Percentiles rank a stretch among this genome's conserved stretches.
Conservation (phyloP, 1,140 invertebrate species). For the Oncopeltus fasciatus region DNA sequence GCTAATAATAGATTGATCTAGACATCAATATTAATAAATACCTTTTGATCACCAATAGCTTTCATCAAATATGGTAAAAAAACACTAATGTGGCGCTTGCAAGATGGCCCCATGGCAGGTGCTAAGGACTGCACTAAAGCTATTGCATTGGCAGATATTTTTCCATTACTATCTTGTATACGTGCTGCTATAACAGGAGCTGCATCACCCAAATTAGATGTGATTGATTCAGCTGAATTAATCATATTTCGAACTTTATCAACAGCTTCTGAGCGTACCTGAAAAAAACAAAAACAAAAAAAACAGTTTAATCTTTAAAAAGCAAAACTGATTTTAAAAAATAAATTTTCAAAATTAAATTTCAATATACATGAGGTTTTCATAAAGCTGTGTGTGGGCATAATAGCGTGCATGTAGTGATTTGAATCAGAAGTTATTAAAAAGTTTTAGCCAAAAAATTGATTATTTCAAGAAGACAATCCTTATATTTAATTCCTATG, state of each 20-base stretch:
- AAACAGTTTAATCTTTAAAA: background rate
- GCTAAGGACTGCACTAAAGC: conserved; percentile 66
- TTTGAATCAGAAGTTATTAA: too few relatives aligned
- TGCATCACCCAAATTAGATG: conserved; percentile 65
- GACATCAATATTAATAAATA: conserved; percentile 27
- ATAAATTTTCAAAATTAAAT: too few relatives aligned
- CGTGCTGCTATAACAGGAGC: conserved; percentile 58
- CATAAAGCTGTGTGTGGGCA: too few relatives aligned
- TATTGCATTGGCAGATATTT: conserved; percentile 68
- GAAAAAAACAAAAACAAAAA: conserved; percentile 18
- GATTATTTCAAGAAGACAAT: too few relatives aligned
- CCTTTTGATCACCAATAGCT: conserved; percentile 54
- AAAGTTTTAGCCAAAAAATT: too few relatives aligned
- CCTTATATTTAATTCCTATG: too few relatives aligned
- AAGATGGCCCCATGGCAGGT: conserved; percentile 59
- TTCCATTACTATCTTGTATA: conserved; percentile 78
- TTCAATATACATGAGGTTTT: too few relatives aligned
- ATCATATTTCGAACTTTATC: conserved; percentile 64
- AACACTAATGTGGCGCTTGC: conserved; percentile 57
- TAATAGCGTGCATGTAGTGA: too few relatives aligned
- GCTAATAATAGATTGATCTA: background rate
- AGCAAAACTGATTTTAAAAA: too few relatives aligned
- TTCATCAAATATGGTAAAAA: conserved; percentile 74
- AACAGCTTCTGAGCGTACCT: conserved; percentile 67
- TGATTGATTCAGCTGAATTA: conserved; percentile 61